Evolutionary conservation across 1,140 invertebrate genomes (phyloP).

Genomic region (Drosophila funebris): DNA sequence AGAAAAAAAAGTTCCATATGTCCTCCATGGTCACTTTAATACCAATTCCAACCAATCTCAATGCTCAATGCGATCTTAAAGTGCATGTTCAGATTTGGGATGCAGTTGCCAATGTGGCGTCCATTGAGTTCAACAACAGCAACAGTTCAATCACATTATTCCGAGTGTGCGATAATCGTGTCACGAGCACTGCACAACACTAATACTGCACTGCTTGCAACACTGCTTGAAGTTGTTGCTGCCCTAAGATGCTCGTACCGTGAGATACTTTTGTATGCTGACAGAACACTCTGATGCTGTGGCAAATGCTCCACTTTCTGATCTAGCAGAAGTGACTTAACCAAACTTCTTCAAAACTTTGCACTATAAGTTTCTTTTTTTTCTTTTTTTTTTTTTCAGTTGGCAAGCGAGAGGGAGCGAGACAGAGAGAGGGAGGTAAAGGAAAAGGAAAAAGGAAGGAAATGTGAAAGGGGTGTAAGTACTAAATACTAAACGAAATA

Average conservation of each 20-base stretch:
- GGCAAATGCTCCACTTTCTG: constrained; percentile 3
- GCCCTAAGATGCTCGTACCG: neutral
- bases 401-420: neutral
- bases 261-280: neutral
- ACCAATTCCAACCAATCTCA: too few relatives aligned
- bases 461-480: neutral
- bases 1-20: too few relatives aligned
- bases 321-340: constrained; percentile 7
- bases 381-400: too few relatives aligned
- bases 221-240: too few relatives aligned
- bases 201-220: neutral
- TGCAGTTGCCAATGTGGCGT: too few relatives aligned
- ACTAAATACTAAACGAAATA: constrained; percentile 47
- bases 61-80: too few relatives aligned
- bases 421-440: neutral
- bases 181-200: neutral
- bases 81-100: too few relatives aligned
- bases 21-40: too few relatives aligned
- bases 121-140: too few relatives aligned
- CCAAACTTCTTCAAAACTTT: constrained; percentile 6
- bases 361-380: constrained; percentile 14
- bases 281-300: neutral
- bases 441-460: neutral
- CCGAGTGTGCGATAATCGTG: constrained; percentile 1
- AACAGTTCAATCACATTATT: too few relatives aligned